Evolutionary conservation across 2,888 invertebrate species (phyloP), one percentile per base, ranked within the genome.

Genomic region (Phaedon cochleariae): DNA sequence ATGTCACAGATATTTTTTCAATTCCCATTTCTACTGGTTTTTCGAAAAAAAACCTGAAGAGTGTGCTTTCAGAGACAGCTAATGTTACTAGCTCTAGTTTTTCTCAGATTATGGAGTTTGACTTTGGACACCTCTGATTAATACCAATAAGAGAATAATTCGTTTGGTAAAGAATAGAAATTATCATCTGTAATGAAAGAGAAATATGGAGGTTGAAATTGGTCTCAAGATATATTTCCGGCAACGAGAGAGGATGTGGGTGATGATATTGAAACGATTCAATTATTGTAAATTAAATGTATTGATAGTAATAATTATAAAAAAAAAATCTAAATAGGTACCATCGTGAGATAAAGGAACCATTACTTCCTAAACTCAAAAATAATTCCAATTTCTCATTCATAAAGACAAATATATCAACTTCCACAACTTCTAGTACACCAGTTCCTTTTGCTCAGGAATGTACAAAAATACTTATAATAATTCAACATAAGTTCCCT

Each of bases 231-330:
- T 26, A 59, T 7, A 59, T 18, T 29, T 34, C 9, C 17, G 59
- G n/a, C n/a, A 37, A 53, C 34, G 34, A 53, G n/a, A 53, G 31
- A 21, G 12, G 21, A 49, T 29, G 6, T 26, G 26, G 7, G 26
- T 26, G 3, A 26, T 26, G 41, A 15, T 15, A 41, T 41, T 15
- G 41, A 41, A 41, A 41, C 41, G 15, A n/a, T 41, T 9, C 2
- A 2, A n/a, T 41, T 9, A 12, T 15, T 41, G n/a, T 7, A 7
- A 26, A 34, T 6, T 34, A 34, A 10, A 15, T 41, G n/a, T 41
- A 41, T 57, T 57, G 21, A 41, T 57, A 10, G 22, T 57, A 41
- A 57, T 54, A 41, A 22, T 46, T 15, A 46, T 58, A 58, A 46
- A 58, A 58, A 45, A 58, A 15, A 20, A 15, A 20, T 26, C 15